These are phyloP conservation scores for Syrphus vitripennis DNA, from an alignment of 2,888 invertebrate species.

Conservation along the genomic window DNA sequence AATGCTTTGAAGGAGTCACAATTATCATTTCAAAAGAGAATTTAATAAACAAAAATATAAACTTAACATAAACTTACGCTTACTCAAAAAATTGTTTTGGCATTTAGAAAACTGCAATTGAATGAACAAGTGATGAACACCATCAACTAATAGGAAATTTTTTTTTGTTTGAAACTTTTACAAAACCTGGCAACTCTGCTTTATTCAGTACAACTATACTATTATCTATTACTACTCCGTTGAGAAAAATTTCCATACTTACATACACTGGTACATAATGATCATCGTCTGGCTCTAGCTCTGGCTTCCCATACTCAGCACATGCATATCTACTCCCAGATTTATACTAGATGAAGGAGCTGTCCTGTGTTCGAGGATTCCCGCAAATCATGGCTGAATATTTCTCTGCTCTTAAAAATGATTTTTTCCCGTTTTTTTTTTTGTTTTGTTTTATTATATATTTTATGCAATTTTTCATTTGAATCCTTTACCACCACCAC, in stretches of 20 bases:
- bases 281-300: constrained; percentile 19
- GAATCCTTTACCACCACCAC: constrained; percentile 59
- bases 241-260: background rate
- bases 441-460: background rate
- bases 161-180: too few species aligned
- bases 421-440: background rate
- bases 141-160: too few species aligned
- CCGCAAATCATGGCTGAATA: constrained; percentile 64
- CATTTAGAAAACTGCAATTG: too few species aligned
- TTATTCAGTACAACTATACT: background rate
- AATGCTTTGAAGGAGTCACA: too few species aligned
- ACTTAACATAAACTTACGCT: too few species aligned
- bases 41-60: too few species aligned
- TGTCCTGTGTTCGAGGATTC: constrained; percentile 31
- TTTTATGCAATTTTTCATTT: constrained; percentile 69
- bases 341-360: background rate
- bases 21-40: too few species aligned
- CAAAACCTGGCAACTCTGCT: background rate
- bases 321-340: background rate
- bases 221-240: constrained; percentile 21
- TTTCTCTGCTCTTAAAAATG: constrained; percentile 7
- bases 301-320: background rate
- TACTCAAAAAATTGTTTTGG: too few species aligned
- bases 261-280: background rate
- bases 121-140: too few species aligned